These are phyloP conservation scores for Dascillus cervinus DNA, from an alignment of 2,888 invertebrate genomes.

Conservation along the genomic window DNA sequence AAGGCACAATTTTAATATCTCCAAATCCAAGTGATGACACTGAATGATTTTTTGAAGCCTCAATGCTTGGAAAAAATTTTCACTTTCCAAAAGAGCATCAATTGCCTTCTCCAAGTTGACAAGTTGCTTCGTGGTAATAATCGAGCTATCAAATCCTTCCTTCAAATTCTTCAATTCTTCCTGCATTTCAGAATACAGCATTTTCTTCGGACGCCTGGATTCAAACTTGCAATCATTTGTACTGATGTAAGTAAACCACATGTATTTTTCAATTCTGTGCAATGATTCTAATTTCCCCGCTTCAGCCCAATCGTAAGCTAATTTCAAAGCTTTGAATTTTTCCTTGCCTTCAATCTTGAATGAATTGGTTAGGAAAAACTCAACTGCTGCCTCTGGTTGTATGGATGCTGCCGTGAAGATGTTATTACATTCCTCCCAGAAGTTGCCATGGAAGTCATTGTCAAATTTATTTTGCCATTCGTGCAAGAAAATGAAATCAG, in stretches of 20 bases:
- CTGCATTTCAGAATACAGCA: slow-evolving; percentile 11
- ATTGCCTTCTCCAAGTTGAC: no score
- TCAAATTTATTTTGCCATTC: slow-evolving; percentile 50
- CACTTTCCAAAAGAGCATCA: slow-evolving; percentile 48
- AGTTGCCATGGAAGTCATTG: slow-evolving; percentile 42
- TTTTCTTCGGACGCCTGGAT: slow-evolving; percentile 1
- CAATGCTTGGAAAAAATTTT: slow-evolving; percentile 53
- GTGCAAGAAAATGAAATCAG: slow-evolving; percentile 47
- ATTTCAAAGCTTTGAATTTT: slow-evolving; percentile 45
- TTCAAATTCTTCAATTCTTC: slow-evolving; percentile 6
- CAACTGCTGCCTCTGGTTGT: slow-evolving; percentile 52
- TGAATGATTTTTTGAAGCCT: slow-evolving; percentile 50
- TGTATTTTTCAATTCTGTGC: slow-evolving; percentile 32
- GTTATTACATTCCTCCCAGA: slow-evolving; percentile 54
- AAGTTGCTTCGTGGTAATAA: no score
- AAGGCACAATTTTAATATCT: slow-evolving; percentile 54
- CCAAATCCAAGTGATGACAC: slow-evolving; percentile 45
- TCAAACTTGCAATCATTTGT: slow-evolving; percentile 11
- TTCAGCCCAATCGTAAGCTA: slow-evolving; percentile 35
- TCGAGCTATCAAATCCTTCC: slow-evolving; percentile 1
- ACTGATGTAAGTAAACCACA: slow-evolving; percentile 31
- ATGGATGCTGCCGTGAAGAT: slow-evolving; percentile 55
- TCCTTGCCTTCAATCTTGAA: slow-evolving; percentile 43
- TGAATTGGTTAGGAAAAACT: slow-evolving; percentile 54
- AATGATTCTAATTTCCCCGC: slow-evolving; percentile 25